These are phyloP conservation scores for Podarcis muralis DNA, from an alignment of 2,113 vertebrate species.

Conservation along the genomic window DNA sequence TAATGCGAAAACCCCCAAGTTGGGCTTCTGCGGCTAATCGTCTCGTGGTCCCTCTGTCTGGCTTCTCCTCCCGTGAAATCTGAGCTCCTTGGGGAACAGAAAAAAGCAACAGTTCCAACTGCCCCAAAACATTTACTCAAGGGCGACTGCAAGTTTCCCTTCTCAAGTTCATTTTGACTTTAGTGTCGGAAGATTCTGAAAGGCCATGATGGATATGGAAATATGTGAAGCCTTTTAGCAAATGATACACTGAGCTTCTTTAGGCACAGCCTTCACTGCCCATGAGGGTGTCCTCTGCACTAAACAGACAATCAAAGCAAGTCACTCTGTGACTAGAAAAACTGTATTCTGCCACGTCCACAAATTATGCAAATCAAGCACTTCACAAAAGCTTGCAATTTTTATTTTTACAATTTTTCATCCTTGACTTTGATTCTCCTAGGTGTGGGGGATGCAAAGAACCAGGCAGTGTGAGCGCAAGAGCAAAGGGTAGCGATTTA, in stretches of 20 bases:
- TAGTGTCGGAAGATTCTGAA: neutral
- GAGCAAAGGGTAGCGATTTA: no score
- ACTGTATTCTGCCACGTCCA: accelerated
- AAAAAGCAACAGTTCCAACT: conserved; percentile 51
- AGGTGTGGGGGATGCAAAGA: neutral
- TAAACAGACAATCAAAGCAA: neutral
- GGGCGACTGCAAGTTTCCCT: conserved; percentile 5
- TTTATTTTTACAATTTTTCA: neutral
- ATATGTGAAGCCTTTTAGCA: neutral
- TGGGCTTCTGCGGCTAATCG: conserved; percentile 77
- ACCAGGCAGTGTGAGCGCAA: no score
- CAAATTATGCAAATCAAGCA: neutral
- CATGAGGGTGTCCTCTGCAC: accelerated
- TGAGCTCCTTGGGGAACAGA: conserved; percentile 61
- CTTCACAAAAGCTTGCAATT: neutral
- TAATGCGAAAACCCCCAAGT: conserved; percentile 68
- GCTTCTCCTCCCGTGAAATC: conserved; percentile 74
- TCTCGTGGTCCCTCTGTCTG: conserved; percentile 71
- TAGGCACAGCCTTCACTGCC: neutral
- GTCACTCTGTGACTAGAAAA: neutral
- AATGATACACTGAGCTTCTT: neutral
- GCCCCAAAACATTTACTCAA: neutral
- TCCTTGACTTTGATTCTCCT: neutral
- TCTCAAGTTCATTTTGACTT: neutral
- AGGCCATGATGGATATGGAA: accelerated